These are phyloP conservation scores for Neofelis nebulosa DNA, from an alignment of 2,113 vertebrate genomes.

Conservation along the genomic window DNA sequence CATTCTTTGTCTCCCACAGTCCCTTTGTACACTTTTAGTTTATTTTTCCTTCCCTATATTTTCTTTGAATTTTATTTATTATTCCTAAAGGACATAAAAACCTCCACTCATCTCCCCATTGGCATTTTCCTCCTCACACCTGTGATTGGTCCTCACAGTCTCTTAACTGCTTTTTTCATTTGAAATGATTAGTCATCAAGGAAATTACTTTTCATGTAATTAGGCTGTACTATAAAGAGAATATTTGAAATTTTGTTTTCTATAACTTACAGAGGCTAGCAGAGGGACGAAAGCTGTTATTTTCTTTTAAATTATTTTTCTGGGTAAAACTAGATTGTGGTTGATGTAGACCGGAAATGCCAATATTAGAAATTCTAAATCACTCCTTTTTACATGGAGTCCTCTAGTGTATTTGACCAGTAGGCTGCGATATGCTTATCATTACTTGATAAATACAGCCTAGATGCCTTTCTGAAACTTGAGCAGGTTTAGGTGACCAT, in stretches of 20 bases:
- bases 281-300: background rate
- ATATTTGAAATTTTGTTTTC: background rate
- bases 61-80: background rate
- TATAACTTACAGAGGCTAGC: background rate
- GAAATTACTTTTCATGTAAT: slow-evolving; percentile 9
- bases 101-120: background rate
- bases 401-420: background rate
- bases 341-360: background rate
- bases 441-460: background rate
- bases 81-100: background rate
- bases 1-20: background rate
- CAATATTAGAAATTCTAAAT: slow-evolving; percentile 16
- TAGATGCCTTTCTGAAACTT: slow-evolving; percentile 17
- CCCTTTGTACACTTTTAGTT: background rate
- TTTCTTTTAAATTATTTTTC: slow-evolving; percentile 27
- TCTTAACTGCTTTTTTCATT: slow-evolving; percentile 1
- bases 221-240: background rate
- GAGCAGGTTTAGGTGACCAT: background rate
- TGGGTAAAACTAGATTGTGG: background rate
- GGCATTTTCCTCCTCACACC: background rate
- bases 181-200: background rate
- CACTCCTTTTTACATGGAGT: background rate
- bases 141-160: background rate
- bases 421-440: background rate
- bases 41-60: background rate